Evolutionary conservation across 2,113 vertebrate species (phyloP), one percentile per base, ranked within the genome.

Genomic region (Phrynocephalus versicolor): DNA sequence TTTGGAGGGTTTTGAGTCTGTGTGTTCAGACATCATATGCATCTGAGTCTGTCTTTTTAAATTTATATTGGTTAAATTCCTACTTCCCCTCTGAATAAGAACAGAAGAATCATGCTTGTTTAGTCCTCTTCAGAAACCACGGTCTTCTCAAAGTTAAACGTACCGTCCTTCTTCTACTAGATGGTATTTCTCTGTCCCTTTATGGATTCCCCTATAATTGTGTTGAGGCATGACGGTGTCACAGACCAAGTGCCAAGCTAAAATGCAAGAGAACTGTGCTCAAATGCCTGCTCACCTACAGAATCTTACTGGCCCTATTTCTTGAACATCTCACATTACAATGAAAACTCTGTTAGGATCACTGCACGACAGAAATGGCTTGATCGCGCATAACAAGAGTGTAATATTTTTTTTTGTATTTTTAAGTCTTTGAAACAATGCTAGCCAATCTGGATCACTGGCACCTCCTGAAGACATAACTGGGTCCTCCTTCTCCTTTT

Each of bases 381-480:
- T 51, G 45, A 51, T 51, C 5, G 10, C 5, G 10, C 45, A 51
- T 51, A 5, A 51, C 10, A 51, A 51, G 10, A 51, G 45, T 51
- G 45, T 51, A 51, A 51, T 51, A n/a, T n/a, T n/a, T n/a, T 87
- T 86, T 88, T 83, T 9, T 78, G 75, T 57, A 1, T 23, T 41
- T 85, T 27, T 84, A 39, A 79, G 37, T 33, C 39, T 83, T 93
- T 70, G 58, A 79, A 77, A 77, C 75, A 6, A 79, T 74, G 71
- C 27, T 13, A 2, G 1, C 0, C 37, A 37, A 5, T 57, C 55
- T 55, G 9, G 58, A 25, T 78, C 12, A 0, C 1, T 58, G 83
- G 77, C 7, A 21, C 30, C 7, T 67, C 64, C 25, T 67, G 25
- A 67, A 67, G 27, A 67, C 4, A 16, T 25, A 57, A 41, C 19